These are phyloP conservation scores for Morone chrysops DNA, from an alignment of 2,113 vertebrate genomes.

Conservation along the genomic window DNA sequence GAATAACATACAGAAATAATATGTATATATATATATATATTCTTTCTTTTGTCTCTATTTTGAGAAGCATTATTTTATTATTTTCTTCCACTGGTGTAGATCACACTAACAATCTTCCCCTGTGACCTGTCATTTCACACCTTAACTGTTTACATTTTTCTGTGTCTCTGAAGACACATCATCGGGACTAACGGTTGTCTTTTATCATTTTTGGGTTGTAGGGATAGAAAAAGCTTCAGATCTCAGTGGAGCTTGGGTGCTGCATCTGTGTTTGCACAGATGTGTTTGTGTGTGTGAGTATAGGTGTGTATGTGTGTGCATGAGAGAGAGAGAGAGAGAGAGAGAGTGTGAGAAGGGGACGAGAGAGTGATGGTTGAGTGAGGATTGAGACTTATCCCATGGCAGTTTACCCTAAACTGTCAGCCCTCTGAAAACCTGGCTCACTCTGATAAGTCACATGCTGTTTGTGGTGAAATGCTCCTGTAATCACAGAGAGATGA, in stretches of 20 bases:
- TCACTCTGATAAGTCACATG: constrained; percentile 75
- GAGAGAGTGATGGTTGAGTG: constrained; percentile 57
- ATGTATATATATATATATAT: no score
- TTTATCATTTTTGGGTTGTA: constrained; percentile 39
- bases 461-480: constrained; percentile 62
- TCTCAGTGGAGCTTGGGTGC: constrained; percentile 41
- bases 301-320: constrained; percentile 5
- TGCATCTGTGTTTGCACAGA: constrained; percentile 54
- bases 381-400: constrained; percentile 67
- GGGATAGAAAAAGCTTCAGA: constrained; percentile 32
- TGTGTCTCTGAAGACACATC: constrained; percentile 45
- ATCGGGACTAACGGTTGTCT: constrained; percentile 21
- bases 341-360: constrained; percentile 31
- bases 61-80: constrained; percentile 26
- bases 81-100: constrained; percentile 21
- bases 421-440: constrained; percentile 68
- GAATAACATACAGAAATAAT: not conserved
- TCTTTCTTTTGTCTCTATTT: not conserved
- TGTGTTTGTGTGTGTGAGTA: constrained; percentile 28
- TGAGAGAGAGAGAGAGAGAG: not conserved
- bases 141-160: constrained; percentile 34
- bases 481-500: constrained; percentile 59
- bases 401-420: constrained; percentile 66
- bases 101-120: constrained; percentile 18
- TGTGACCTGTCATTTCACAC: constrained; percentile 35